Base-by-base conservation (phyloP, 1,140 invertebrate species). In the Hirudo medicinalis region DNA sequence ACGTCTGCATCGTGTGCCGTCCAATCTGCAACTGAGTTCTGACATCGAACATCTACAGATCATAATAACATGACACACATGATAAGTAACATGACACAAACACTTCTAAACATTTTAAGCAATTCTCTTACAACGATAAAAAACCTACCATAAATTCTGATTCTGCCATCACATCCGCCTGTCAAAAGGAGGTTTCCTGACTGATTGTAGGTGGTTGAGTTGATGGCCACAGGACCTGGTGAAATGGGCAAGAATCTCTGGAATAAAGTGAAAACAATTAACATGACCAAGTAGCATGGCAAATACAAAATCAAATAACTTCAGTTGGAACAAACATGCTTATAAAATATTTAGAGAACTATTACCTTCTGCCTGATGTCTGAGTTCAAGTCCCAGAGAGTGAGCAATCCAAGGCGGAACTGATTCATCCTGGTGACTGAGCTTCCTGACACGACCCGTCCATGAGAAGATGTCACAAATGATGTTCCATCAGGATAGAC, bases 181-280 rank as follows among this genome's bases (percentile, higher is more conserved):
- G 85, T 84, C 15, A 88, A 82, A 20, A 88, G 76, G 13, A 88
- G 77, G 74, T 87, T 86, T n/a, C 87, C 87, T 78, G 87, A 87
- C 71, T 87, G 87, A 76, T 88, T 88, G 76, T 86, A 88, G 0
- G 83, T 80, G 54, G 84, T 86, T 74, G 86, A 87, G 20, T 85
- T 80, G 0, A 85, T 81, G 6, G 81, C 83, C 4, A 78, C 74
- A 29, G 77, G 76, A 32, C 75, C 74, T 29, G 79, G 75, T 13
- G 77, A 76, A 22, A 81, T 67, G 13, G 76, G 73, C 5, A 82
- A 72, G 9, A 74, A 67, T 76, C 76, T 78, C 79, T 80, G 36
- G 20, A 68, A 43, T 13, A 29, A 32, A 68, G 15, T 15, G 9
- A 36, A 68, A 68, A 29, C n/a, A n/a, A 22, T 29, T 32, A 32